Evolutionary conservation across 2,797 vertebrate species (phyloP).

Genomic region (Champsocephalus esox): DNA sequence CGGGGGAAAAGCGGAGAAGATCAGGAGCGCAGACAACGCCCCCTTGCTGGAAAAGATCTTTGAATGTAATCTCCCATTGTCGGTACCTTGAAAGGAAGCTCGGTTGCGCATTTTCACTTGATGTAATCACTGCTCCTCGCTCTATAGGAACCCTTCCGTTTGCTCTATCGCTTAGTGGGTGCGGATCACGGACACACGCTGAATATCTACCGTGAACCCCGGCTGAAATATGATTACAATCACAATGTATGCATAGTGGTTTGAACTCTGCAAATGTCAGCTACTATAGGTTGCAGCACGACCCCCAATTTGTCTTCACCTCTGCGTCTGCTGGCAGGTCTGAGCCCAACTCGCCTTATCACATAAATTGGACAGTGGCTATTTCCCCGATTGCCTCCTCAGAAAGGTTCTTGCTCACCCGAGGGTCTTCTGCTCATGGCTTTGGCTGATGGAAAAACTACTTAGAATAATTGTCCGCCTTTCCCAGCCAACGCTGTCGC

Average conservation of each 20-base stretch:
- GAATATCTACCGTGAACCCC: constrained; percentile 41
- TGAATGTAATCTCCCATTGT: constrained; percentile 63
- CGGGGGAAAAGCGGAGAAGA: constrained; percentile 64
- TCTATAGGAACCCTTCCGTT: constrained; percentile 31
- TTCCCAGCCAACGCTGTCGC: constrained; percentile 50
- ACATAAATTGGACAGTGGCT: constrained; percentile 84
- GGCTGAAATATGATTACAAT: constrained; percentile 60
- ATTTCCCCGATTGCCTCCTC: constrained; percentile 73
- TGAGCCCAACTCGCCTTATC: constrained; percentile 82
- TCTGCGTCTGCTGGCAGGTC: constrained; percentile 74
- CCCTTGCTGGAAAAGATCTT: constrained; percentile 50
- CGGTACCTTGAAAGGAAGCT: constrained; percentile 48
- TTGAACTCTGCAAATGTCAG: constrained; percentile 71
- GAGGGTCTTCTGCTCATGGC: constrained; percentile 75
- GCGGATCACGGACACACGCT: constrained; percentile 28
- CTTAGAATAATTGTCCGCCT: constrained; percentile 85
- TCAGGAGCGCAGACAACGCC: constrained; percentile 54
- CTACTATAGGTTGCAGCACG: constrained; percentile 57
- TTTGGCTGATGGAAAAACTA: constrained; percentile 82
- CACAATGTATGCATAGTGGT: constrained; percentile 51
- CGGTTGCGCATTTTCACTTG: constrained; percentile 36
- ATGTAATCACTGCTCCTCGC: constrained; percentile 43
- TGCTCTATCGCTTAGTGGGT: constrained; percentile 29
- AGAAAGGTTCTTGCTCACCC: constrained; percentile 81
- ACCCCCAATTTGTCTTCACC: constrained; percentile 56